A percentile compares a stretch with the other conserved stretches of the same genome.
These are phyloP conservation scores for Saccostrea echinata DNA, from an alignment of 1,140 invertebrate genomes.

Conservation along the genomic window DNA sequence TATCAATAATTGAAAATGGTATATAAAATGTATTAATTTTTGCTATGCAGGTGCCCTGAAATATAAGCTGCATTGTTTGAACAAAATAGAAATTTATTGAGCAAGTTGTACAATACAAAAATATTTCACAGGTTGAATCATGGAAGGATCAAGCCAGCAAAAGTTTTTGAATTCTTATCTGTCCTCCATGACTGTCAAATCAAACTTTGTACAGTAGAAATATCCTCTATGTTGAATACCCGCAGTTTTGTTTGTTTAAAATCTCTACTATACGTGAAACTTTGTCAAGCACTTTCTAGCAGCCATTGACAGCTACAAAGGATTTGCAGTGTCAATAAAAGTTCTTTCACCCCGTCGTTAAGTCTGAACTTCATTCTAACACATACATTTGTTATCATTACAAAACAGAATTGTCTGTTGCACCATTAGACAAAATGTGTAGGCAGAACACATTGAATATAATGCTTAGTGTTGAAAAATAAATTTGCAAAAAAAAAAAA, in stretches of 20 bases:
- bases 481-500: too few relatives aligned
- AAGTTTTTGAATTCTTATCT: background rate
- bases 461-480: background rate
- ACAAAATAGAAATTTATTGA: constrained; percentile 39
- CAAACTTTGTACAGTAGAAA: constrained; percentile 4
- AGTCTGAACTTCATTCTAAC: background rate
- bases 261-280: constrained; percentile 8
- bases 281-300: constrained; percentile 20
- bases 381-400: constrained; percentile 2
- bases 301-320: background rate
- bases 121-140: constrained; percentile 20
- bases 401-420: constrained; percentile 7
- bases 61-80: background rate
- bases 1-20: too few relatives aligned
- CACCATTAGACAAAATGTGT: constrained; percentile 23
- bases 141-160: background rate
- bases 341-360: background rate
- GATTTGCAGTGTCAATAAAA: constrained; percentile 15
- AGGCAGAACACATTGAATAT: constrained; percentile 15
- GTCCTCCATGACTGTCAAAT: background rate
- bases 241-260: constrained; percentile 19
- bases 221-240: background rate
- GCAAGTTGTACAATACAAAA: constrained; percentile 25
- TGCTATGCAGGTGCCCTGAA: background rate
- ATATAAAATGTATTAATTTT: background rate